A percentile compares a stretch with the other conserved stretches of the same genome.
Evolutionary conservation across 92 coral and sea anemone species (phyloP).

Genomic region (Bergia sp.): DNA sequence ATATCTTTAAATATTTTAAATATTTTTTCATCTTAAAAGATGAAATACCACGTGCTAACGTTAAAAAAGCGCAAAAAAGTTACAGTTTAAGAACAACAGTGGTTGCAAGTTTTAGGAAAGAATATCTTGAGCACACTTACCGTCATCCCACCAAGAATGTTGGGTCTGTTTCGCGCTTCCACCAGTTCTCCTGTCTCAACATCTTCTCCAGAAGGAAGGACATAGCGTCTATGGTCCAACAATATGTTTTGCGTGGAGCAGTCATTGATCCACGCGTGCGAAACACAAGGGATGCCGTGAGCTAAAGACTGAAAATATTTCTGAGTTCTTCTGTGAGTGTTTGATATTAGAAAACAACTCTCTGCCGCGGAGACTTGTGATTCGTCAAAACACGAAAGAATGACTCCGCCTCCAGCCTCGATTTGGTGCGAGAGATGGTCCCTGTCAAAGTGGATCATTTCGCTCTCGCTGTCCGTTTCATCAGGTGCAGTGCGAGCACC

Average conservation of each 20-base stretch:
- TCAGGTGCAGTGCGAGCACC: slow-evolving; percentile 48
- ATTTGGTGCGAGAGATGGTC: slow-evolving; percentile 70
- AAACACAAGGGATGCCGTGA: slow-evolving; percentile 84
- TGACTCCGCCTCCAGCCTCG: slow-evolving; percentile 92
- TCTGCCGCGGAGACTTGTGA: slow-evolving; percentile 72
- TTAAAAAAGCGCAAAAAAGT: too few relatives aligned
- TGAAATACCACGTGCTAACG: too few relatives aligned
- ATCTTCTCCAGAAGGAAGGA: slow-evolving; percentile 85
- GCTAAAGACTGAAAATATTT: slow-evolving; percentile 93
- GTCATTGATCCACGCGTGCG: slow-evolving; percentile 90
- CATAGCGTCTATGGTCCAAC: slow-evolving; percentile 66
- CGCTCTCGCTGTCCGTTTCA: slow-evolving; percentile 81
- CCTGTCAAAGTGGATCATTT: slow-evolving; percentile 70
- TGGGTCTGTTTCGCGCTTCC: slow-evolving; percentile 71
- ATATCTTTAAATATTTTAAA: too few relatives aligned
- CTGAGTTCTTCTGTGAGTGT: slow-evolving; percentile 80
- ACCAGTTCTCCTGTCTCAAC: slow-evolving; percentile 77
- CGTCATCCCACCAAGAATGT: slow-evolving; percentile 71
- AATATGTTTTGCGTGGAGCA: slow-evolving; percentile 57
- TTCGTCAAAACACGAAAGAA: slow-evolving; percentile 66
- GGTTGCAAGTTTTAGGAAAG: not conserved
- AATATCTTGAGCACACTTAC: slow-evolving; percentile 57
- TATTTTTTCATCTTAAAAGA: too few relatives aligned
- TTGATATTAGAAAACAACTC: slow-evolving; percentile 77
- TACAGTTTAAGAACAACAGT: not conserved